Evolutionary conservation across 2,797 vertebrate genomes (phyloP), one percentile per base, ranked within the genome.

Genomic region (Leptatherina wallacei): DNA sequence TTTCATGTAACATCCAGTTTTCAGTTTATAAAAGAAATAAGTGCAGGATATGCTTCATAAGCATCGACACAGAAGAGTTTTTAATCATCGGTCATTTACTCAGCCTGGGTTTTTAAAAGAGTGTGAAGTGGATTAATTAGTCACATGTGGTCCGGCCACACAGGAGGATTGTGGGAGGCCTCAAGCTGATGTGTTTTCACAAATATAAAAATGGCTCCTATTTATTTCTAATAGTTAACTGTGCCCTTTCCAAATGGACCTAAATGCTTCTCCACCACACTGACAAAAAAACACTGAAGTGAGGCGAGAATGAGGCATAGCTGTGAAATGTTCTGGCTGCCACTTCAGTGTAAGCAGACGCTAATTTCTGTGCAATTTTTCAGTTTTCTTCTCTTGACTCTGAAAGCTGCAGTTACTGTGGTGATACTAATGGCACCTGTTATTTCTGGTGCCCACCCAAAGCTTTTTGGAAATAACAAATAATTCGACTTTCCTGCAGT

Each of bases 31-130:
- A 36, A 69, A 64, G 44, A 64, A 32, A 32, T 4, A n/a, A 63
- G 1, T 2, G 3, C 32, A 9, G 60, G 20, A 70, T 35, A 35
- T 0, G 6, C 51, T 68, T 84, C 59, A 62, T 44, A 65, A 40
- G 52, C 42, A 12, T 1, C 62, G 52, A 65, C 18, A 30, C 54
- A 63, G 73, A 69, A 51, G 42, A 57, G 16, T 54, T 61, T 76
- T 80, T 61, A 27, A 70, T 85, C 76, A 80, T 63, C 47, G 64
- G 66, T 81, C 14, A 77, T 88, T 86, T 62, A 65, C 68, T 72
- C 11, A 0, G 52, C 40, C 63, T 59, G 13, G 63, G 12, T 71
- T 77, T 32, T 80, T 69, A 29, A 66, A 69, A 64, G 61, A 42
- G 69, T 77, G 60, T 67, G 36, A 85, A 44, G 32, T 47, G 65